Evolutionary conservation across 2,113 vertebrate genomes (phyloP).

Genomic region (Tamias sibiricus): DNA sequence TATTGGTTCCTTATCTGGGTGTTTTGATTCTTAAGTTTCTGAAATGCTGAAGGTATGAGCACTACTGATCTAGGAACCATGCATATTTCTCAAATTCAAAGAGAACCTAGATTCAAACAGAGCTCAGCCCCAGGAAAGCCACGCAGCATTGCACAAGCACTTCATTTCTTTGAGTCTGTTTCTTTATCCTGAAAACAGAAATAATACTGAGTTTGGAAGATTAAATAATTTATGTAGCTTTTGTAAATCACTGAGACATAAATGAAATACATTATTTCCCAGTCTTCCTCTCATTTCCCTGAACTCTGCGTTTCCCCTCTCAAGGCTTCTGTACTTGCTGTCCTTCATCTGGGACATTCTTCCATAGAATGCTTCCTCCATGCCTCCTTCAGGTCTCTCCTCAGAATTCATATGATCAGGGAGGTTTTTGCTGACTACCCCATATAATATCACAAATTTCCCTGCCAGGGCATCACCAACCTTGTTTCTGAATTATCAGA

Average conservation of each 20-base stretch:
- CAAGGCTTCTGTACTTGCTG: not conserved
- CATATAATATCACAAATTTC: not conserved
- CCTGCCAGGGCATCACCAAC: fast-evolving
- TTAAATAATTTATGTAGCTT: not conserved
- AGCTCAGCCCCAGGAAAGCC: not conserved
- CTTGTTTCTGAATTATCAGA: not conserved
- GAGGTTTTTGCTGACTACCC: not conserved
- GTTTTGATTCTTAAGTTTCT: not conserved
- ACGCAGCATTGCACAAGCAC: not conserved
- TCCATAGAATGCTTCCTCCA: not conserved
- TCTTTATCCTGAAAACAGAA: not conserved
- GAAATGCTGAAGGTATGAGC: not conserved
- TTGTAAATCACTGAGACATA: not conserved
- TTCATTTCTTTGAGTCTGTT: not conserved
- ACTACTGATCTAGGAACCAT: not conserved
- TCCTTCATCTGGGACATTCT: not conserved
- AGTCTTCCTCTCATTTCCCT: not conserved
- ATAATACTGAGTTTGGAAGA: not conserved
- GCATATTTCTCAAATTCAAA: not conserved
- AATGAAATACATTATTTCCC: not conserved
- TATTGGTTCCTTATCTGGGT: not conserved
- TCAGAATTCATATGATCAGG: not conserved
- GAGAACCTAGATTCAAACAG: not conserved
- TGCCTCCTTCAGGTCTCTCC: not conserved
- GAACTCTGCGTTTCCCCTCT: not conserved